Evolutionary conservation across 2,113 vertebrate species (phyloP).

Genomic region (Chelonoidis abingdonii): DNA sequence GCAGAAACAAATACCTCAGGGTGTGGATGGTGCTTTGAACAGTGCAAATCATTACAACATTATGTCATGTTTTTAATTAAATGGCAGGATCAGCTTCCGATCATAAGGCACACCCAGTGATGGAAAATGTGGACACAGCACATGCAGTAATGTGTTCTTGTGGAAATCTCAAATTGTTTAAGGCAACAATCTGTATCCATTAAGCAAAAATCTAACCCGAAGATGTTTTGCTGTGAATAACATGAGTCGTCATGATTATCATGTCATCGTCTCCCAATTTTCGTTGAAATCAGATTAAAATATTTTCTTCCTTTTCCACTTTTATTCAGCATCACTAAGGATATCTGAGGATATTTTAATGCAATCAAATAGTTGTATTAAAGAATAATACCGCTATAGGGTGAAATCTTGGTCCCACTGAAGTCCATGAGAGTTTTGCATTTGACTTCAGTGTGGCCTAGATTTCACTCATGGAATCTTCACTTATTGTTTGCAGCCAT

Average conservation of each 20-base stretch:
- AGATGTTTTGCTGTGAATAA: neutral
- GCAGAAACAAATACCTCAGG: slow-evolving; percentile 42
- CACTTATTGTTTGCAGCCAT: neutral
- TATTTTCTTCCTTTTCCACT: neutral
- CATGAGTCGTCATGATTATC: neutral
- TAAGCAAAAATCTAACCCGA: neutral
- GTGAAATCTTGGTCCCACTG: neutral
- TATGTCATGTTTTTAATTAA: slow-evolving; percentile 66
- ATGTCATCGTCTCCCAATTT: neutral
- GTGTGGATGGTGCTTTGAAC: slow-evolving; percentile 1
- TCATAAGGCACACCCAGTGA: slow-evolving; percentile 56
- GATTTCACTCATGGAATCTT: neutral
- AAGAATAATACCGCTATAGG: neutral
- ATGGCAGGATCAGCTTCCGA: slow-evolving; percentile 48
- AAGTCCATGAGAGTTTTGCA: neutral
- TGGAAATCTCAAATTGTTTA: neutral
- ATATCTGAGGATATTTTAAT: neutral
- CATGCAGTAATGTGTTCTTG: neutral
- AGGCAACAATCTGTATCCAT: slow-evolving; percentile 5
- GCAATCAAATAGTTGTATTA: neutral
- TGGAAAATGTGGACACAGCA: neutral
- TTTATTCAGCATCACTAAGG: neutral
- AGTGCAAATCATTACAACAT: neutral
- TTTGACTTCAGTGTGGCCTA: neutral
- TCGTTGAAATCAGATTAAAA: neutral